Conservation (phyloP, 2,888 invertebrate species). For the Chirona hameri region DNA sequence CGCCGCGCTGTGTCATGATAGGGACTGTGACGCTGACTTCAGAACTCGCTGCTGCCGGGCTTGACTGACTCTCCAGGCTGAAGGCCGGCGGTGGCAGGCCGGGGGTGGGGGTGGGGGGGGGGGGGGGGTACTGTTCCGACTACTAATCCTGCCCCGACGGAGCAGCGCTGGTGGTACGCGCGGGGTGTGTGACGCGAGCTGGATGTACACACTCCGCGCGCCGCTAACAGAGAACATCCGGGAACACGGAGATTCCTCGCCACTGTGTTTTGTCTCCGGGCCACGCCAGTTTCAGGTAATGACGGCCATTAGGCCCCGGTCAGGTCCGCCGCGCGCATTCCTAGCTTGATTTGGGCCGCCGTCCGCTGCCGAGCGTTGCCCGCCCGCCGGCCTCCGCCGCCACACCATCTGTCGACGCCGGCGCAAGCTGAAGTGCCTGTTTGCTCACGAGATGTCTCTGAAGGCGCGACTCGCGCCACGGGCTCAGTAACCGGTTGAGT, state of each 20-base stretch:
- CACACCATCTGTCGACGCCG: neutral
- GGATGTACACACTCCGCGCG: neutral
- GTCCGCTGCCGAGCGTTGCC: too few species aligned
- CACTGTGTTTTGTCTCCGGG: neutral
- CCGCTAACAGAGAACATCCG: neutral
- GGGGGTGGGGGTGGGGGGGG: too few species aligned
- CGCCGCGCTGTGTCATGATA: too few species aligned
- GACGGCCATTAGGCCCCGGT: neutral
- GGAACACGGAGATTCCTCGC: neutral
- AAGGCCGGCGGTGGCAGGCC: too few species aligned
- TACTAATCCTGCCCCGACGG: too few species aligned
- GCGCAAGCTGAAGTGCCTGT: neutral
- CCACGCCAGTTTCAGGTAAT: neutral
- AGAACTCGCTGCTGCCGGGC: too few species aligned
- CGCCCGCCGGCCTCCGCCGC: neutral
- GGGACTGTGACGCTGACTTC: too few species aligned
- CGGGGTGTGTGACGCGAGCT: too few species aligned
- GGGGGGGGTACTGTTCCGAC: too few species aligned
- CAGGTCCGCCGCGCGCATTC: neutral
- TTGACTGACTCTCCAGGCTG: too few species aligned
- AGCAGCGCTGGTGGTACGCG: too few species aligned
- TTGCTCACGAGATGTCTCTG: neutral
- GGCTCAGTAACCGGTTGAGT: neutral
- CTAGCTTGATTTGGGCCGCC: neutral
- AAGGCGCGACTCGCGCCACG: neutral